Conservation (phyloP, 2,888 invertebrate species). For the Pachymerium ferrugineum region DNA sequence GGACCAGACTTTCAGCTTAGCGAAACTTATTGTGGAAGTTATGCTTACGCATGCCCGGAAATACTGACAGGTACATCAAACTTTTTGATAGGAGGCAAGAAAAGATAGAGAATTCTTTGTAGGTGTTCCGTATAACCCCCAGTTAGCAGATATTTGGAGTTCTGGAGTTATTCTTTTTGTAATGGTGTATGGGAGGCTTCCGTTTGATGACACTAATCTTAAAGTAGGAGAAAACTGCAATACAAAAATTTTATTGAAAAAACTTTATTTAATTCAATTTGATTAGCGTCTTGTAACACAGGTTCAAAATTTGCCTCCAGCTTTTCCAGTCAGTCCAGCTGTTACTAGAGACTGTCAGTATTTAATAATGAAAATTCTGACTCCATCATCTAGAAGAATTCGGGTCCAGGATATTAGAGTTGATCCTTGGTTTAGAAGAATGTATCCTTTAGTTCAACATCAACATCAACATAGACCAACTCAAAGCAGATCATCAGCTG, state of each 20-base stretch:
- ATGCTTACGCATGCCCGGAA: conserved; percentile 30
- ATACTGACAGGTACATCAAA: conserved; percentile 2
- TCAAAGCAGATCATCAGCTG: too few species aligned
- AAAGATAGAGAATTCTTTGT: background rate
- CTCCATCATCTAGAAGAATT: background rate
- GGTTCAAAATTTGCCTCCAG: background rate
- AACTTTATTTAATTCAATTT: background rate
- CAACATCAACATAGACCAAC: too few species aligned
- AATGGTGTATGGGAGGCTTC: conserved; percentile 3
- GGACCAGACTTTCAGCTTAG: background rate
- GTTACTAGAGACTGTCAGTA: background rate
- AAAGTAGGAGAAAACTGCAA: too few species aligned
- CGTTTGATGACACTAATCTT: conserved; percentile 11
- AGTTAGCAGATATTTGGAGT: conserved; percentile 23
- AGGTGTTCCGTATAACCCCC: conserved; percentile 10
- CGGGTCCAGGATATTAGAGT: background rate
- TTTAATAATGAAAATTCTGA: background rate
- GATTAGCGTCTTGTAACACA: background rate
- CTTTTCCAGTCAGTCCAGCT: background rate
- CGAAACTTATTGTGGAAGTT: conserved; percentile 28
- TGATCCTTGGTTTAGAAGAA: background rate
- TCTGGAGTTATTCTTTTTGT: background rate
- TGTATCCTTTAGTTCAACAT: background rate
- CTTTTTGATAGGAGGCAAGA: background rate
- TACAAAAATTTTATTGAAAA: background rate